A percentile compares a stretch with the other conserved stretches of the same genome.
Evolutionary conservation across 1,140 invertebrate species (phyloP).

Genomic region (Belonocnema kinseyi): DNA sequence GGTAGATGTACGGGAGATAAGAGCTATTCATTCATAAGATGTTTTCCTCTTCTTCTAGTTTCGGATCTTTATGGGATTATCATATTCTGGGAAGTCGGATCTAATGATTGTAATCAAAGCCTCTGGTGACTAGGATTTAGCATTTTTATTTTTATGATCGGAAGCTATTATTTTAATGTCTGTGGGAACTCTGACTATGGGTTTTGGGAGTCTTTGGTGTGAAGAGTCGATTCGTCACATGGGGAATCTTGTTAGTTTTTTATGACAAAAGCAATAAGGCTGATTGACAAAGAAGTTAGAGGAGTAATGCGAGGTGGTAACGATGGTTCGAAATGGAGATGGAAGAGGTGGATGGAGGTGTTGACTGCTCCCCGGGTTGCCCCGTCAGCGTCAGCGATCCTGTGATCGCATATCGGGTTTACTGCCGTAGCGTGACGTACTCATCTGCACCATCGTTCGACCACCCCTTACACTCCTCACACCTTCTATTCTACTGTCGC

Average conservation of each 20-base stretch:
- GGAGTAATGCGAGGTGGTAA: conserved; percentile 47
- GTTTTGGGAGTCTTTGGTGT: background rate
- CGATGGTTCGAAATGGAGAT: conserved; percentile 41
- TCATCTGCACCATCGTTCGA: conserved; percentile 62
- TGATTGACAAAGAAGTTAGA: conserved; percentile 35
- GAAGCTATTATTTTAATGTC: no score
- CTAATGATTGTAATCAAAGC: background rate
- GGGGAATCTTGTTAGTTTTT: conserved; percentile 23
- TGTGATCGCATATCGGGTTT: conserved; percentile 71
- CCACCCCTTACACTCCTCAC: conserved; percentile 54
- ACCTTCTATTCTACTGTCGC: conserved; percentile 59
- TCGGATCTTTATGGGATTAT: background rate
- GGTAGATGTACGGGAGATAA: background rate
- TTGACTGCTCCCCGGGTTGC: conserved; percentile 73
- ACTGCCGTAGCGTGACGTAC: conserved; percentile 72
- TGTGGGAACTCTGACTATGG: no score
- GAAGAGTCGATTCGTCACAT: background rate
- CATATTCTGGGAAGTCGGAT: conserved; percentile 5
- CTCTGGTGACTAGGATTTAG: no score
- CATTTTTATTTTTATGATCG: no score
- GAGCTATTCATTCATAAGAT: conserved; percentile 7
- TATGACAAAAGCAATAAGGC: conserved; percentile 12
- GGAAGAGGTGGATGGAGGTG: conserved; percentile 61
- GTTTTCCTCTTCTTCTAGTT: background rate
- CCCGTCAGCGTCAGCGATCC: conserved; percentile 70